Evolutionary conservation across 2,797 vertebrate species (phyloP), one percentile per base, ranked within the genome.

Genomic region (Acrocephalus scirpaceus): DNA sequence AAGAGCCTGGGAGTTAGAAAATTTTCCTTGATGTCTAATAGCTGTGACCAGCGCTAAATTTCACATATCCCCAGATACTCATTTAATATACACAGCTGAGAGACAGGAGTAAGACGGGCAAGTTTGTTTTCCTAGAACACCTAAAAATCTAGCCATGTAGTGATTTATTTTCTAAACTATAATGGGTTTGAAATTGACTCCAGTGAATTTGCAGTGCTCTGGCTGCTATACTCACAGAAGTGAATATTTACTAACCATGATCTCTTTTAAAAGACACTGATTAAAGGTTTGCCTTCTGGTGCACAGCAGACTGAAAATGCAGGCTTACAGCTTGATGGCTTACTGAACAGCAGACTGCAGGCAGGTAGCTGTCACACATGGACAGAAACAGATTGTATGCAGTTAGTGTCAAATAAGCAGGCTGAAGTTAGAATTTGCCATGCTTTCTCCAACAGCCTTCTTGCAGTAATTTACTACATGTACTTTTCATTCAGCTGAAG

Each of bases 61-160:
- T 97, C 91, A 96, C 71, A 61, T 90, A 94, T 94, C 94, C 96
- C 85, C 56, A 88, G 79, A 69, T 42, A 86, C 70, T 91, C 36
- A 57, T 97, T 96, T 96, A 96, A 95, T 84, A 91, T 57, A 88
- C 92, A 88, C 88, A 97, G 96, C 93, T 96, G 93, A 94, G 74
- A 97, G 84, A 96, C 70, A 94, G 57, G 44, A 90, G 50, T 48
- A 88, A 94, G 71, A 65, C 2, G 61, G 70, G 76, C 47, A 95
- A 95, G 93, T 88, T 83, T 95, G 53, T 92, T 97, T 96, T 94
- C 58, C 57, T 95, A 80, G 78, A 95, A 67, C 62, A 90, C 75
- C 86, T 96, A 95, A 69, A 95, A 96, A 95, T 94, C 72, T 88
- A 69, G 23, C 38, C 72, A 94, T 40, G 13, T 36, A 96, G 69